phyloP scores from a whole-genome alignment of 2,113 vertebrate species.

The Phalacrocorax aristotelis region DNA sequence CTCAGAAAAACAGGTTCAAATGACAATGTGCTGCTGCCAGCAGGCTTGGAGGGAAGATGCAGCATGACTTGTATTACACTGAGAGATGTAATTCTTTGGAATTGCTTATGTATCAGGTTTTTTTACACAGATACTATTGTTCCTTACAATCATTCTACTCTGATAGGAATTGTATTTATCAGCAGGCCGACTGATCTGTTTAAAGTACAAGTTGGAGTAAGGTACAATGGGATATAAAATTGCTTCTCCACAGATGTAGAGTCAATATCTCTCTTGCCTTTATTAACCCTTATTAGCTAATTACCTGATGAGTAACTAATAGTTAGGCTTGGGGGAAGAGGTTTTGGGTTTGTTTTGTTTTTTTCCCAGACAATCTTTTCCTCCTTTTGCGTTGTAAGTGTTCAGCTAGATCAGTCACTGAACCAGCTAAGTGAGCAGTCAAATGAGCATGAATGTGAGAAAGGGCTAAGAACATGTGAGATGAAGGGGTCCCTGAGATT shows the following conservation, averaged over 20 bases:
- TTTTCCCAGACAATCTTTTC: background rate
- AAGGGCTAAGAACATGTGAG: background rate
- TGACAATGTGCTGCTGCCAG: background rate
- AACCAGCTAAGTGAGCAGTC: background rate
- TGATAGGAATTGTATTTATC: background rate
- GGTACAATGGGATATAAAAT: background rate
- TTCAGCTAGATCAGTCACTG: background rate
- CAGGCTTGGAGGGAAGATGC: background rate
- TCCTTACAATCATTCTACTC: background rate
- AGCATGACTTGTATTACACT: background rate
- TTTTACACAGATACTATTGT: background rate
- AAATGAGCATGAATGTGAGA: background rate
- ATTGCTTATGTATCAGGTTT: background rate
- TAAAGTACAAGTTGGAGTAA: background rate
- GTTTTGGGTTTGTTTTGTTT: fast-evolving
- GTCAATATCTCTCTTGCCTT: background rate
- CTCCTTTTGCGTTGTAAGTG: background rate
- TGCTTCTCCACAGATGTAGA: background rate
- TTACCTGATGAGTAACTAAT: background rate
- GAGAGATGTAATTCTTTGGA: background rate
- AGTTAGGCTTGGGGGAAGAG: background rate
- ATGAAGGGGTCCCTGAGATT: background rate
- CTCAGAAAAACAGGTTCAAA: background rate
- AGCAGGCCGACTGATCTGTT: background rate
- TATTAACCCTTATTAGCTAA: background rate